Evolutionary conservation across 1,140 invertebrate genomes (phyloP).

Genomic region (Drosophila leontia): DNA sequence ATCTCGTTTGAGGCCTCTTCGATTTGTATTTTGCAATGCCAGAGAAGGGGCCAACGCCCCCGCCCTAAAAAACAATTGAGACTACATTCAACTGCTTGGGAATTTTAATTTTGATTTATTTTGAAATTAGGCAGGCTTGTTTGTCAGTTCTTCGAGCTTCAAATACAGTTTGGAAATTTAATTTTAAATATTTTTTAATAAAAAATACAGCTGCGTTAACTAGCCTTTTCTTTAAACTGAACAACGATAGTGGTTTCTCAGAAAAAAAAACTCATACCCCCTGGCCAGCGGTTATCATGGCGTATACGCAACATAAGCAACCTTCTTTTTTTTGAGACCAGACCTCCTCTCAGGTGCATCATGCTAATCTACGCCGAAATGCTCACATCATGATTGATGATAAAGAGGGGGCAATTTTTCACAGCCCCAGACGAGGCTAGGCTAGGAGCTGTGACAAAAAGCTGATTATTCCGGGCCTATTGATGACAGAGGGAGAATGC

Average conservation of each 20-base stretch:
- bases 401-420: slow-evolving; percentile 52
- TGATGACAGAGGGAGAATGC: slow-evolving; percentile 64
- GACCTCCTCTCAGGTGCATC: slow-evolving; percentile 31
- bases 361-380: slow-evolving; percentile 30
- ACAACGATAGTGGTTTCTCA: not conserved
- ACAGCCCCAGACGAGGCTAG: slow-evolving; percentile 22
- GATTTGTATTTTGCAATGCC: slow-evolving; percentile 43
- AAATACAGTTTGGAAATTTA: not conserved
- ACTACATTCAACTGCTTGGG: slow-evolving; percentile 3
- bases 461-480: slow-evolving; percentile 62
- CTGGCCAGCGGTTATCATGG: slow-evolving; percentile 9
- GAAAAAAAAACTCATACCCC: not conserved
- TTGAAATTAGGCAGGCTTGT: not conserved
- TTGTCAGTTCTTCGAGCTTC: not conserved
- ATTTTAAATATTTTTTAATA: too few species aligned
- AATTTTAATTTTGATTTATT: slow-evolving; percentile 8
- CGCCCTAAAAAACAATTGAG: slow-evolving; percentile 6
- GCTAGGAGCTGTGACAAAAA: slow-evolving; percentile 38
- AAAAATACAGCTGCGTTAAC: not conserved
- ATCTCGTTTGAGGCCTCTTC: slow-evolving; percentile 27
- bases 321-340: slow-evolving; percentile 22
- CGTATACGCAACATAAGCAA: slow-evolving; percentile 37
- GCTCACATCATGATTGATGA: slow-evolving; percentile 33
- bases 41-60: slow-evolving; percentile 16
- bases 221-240: not conserved